phyloP scores from a whole-genome alignment of 1,140 invertebrate species.

The Bombus consobrinus region DNA sequence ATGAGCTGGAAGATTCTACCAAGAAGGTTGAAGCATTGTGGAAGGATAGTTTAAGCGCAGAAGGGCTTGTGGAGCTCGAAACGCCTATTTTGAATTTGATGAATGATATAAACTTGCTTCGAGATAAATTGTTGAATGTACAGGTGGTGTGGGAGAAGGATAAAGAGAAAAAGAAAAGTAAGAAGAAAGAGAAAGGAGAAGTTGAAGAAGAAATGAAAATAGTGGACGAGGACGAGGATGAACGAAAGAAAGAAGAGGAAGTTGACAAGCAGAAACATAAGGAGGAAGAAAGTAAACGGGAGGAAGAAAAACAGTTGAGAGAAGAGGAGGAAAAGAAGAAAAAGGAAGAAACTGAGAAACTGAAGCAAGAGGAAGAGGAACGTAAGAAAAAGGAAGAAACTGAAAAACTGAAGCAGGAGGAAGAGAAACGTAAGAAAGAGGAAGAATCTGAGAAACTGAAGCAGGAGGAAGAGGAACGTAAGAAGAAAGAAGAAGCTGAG shows the following conservation, averaged over 20 bases:
- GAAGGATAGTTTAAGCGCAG: constrained; percentile 18
- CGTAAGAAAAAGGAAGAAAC: constrained; percentile 30
- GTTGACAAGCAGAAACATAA: constrained; percentile 45
- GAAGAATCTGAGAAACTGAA: constrained; percentile 35
- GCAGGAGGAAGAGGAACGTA: constrained; percentile 26
- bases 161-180: constrained; percentile 55
- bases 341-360: constrained; percentile 14
- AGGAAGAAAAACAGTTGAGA: constrained; percentile 35
- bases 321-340: constrained; percentile 34
- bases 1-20: constrained; percentile 39
- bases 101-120: constrained; percentile 5
- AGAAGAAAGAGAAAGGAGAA: constrained; percentile 42
- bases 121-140: constrained; percentile 23
- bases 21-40: constrained; percentile 33
- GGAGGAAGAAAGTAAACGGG: constrained; percentile 20
- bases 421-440: neutral
- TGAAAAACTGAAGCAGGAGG: constrained; percentile 8
- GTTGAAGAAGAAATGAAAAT: constrained; percentile 32
- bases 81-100: constrained; percentile 36
- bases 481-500: constrained; percentile 44
- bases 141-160: constrained; percentile 18
- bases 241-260: constrained; percentile 57
- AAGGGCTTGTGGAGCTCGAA: constrained; percentile 47
- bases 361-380: constrained; percentile 14
- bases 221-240: constrained; percentile 51